Base-by-base conservation (phyloP, 2,797 vertebrate species). In the Acrossocheilus fasciatus region DNA sequence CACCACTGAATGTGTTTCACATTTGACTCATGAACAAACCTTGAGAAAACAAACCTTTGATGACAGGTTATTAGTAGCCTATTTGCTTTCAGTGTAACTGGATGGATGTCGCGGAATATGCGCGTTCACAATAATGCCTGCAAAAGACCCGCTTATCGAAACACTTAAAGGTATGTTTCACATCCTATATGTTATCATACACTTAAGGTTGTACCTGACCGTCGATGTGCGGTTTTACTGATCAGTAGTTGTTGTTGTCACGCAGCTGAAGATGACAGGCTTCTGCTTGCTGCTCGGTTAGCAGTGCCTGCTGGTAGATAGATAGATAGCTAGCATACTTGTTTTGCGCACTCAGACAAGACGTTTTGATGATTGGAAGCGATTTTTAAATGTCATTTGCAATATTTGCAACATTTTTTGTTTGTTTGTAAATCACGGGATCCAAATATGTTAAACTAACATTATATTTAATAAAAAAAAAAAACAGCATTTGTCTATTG, bases 61-160 rank as follows among this genome's bases (percentile, higher is more conserved):
- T 69, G 74, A 77, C 23, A 17, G n/a, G 12, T 68, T 77, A 41
- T 84, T 47, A 45, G 20, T 59, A 43, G 41, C 41, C 41, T 43
- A 54, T 77, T 76, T 39, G 20, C 43, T 66, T 47, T 34, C 72
- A n/a, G 26, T 45, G 11, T 6, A 57, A 12, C 43, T 66, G n/a
- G 39, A 72, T 50, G 45, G 10, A 52, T 34, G 23, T 68, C 45
- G 73, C 45, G 73, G 45, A 77, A 47, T 66, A 73, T 62, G 39
- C 52, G 52, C 45, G 14, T 78, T 69, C n/a, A 83, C n/a, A 72
- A 81, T 59, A 74, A 90, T 90, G 89, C 86, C 89, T 36, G 43
- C n/a, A 34, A 90, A 89, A 89, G 78, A 90, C 75, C 89, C 89
- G 20, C 88, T 89, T 10, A 80, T 88, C 14, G 89, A 89, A 81